Conservation (phyloP, 2,797 vertebrate genomes). For the Brachyrhaphis roseni region DNA sequence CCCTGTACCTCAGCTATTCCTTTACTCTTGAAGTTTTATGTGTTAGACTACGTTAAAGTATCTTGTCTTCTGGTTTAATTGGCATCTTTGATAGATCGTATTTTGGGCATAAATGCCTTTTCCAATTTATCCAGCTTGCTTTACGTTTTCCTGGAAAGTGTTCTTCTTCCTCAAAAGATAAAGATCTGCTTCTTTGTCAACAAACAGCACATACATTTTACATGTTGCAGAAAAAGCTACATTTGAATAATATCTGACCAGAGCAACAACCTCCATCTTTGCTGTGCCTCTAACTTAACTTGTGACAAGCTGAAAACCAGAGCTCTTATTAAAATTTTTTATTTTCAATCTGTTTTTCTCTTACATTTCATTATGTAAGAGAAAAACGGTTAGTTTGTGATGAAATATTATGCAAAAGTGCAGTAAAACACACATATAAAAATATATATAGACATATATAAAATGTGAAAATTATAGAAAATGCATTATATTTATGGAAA, state of each 20-base stretch:
- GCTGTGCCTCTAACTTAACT: neutral
- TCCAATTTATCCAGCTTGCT: neutral
- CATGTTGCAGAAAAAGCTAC: neutral
- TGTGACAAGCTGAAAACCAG: neutral
- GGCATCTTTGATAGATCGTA: neutral
- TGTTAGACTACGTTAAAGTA: neutral
- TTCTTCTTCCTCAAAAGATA: neutral
- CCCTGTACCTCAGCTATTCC: neutral
- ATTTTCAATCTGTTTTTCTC: neutral
- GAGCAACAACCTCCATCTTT: neutral
- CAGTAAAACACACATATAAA: neutral
- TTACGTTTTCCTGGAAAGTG: neutral
- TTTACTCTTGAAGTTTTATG: neutral
- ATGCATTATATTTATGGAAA: neutral
- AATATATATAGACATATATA: neutral
- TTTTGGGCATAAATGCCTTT: neutral
- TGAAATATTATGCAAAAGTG: neutral
- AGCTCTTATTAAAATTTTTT: neutral
- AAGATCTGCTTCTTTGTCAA: neutral
- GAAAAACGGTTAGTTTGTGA: neutral
- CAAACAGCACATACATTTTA: neutral
- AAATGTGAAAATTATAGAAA: neutral
- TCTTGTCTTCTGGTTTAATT: neutral
- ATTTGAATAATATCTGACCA: neutral
- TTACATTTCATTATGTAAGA: neutral